Base-by-base conservation (phyloP, 2,797 vertebrate species). In the Heterohyrax brucei region DNA sequence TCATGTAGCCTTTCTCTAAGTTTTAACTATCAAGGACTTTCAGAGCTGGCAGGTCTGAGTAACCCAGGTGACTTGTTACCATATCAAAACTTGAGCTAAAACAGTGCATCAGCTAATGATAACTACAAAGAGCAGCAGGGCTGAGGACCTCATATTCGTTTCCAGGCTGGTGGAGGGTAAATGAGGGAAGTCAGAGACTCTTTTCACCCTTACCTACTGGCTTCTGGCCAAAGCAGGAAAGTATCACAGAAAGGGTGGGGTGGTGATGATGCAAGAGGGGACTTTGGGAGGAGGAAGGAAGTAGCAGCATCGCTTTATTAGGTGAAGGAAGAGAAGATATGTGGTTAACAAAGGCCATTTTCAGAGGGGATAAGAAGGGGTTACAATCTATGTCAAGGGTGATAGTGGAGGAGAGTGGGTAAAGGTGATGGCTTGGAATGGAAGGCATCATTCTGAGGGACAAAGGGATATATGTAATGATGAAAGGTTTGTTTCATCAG, bases 271-370 rank as follows among this genome's bases (percentile, higher is more conserved):
- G 81, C 33, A 78, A 48, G 75, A 48, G 56, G 46, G 93, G 84
- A 30, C 48, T 50, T 70, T 86, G 87, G 76, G 95, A 85, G 89
- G 82, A 84, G 73, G 96, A 95, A 97, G 98, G 96, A 92, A 92
- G 98, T 98, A 98, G 98, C 98, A 98, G 98, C 98, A 98, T 84
- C 98, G 98, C 97, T 80, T 95, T 81, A 96, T 96, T 96, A 97
- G 91, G 96, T 97, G 97, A 91, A 96, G 96, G 96, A 95, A 96
- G 75, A 82, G 76, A 96, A 90, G 96, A 97, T 76, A 96, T 94
- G 97, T 97, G 97, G 97, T 98, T 97, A 97, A 96, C 94, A 92
- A 97, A 98, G 96, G 98, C 98, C 97, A 97, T 76, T 1, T 0
- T 95, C 97, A 73, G 97, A 97, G 92, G 83, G 81, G 83, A 39